These are phyloP conservation scores for Drosophila ficusphila DNA, from an alignment of 1,140 invertebrate genomes.

Conservation along the genomic window DNA sequence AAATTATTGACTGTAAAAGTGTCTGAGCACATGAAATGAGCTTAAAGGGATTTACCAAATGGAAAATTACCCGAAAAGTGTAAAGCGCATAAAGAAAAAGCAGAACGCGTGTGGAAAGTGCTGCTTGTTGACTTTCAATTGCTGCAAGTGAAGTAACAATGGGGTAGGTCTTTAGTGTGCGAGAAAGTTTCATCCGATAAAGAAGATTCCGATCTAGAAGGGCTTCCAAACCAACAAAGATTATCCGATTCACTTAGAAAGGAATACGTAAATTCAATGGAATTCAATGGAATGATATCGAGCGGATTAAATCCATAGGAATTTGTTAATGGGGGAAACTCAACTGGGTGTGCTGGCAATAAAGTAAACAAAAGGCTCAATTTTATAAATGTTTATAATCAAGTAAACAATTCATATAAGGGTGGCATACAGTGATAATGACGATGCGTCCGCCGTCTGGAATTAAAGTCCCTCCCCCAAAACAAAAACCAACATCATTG, in stretches of 20 bases:
- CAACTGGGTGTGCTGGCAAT: conserved; percentile 8
- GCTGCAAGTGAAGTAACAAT: conserved; percentile 36
- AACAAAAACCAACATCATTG: conserved; percentile 34
- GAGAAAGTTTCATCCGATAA: conserved; percentile 26
- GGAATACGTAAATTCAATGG: conserved; percentile 5
- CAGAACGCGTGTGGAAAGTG: conserved; percentile 5
- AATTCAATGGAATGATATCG: conserved; percentile 9
- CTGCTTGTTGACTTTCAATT: conserved; percentile 26
- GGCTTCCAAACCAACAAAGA: conserved; percentile 9
- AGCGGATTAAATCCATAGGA: neutral
- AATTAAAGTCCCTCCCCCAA: neutral
- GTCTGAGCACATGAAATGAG: conserved; percentile 3
- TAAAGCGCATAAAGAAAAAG: conserved; percentile 13
- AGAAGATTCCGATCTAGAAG: conserved; percentile 29
- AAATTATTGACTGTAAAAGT: conserved; percentile 26
- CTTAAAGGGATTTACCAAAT: conserved; percentile 44
- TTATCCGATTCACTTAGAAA: conserved; percentile 15
- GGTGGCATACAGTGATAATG: conserved; percentile 37
- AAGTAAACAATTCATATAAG: conserved; percentile 69
- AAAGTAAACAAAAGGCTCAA: conserved; percentile 23
- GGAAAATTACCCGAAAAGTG: conserved; percentile 44
- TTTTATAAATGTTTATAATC: conserved; percentile 59
- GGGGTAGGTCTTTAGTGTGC: conserved; percentile 30
- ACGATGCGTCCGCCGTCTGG: conserved; percentile 12
- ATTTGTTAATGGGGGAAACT: conserved; percentile 12